phyloP scores from a whole-genome alignment of 2,113 vertebrate genomes.

The Rhadina sibilatrix region DNA sequence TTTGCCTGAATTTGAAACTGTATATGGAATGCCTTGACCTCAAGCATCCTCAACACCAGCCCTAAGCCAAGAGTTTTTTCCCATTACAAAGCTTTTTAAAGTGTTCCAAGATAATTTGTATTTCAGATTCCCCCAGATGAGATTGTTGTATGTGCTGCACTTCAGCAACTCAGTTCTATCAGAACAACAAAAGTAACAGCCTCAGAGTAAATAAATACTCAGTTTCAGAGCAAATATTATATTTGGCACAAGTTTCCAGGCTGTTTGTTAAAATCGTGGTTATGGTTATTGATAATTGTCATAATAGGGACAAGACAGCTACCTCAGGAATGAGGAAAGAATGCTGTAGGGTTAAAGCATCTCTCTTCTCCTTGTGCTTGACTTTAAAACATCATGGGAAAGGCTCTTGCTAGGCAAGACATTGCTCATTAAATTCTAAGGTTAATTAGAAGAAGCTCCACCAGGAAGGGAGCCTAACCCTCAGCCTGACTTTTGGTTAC shows the following conservation, averaged over 20 bases:
- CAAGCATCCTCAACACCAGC: neutral
- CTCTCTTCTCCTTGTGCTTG: neutral
- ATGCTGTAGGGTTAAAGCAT: neutral
- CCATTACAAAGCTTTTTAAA: neutral
- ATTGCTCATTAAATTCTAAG: neutral
- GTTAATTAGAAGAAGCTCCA: neutral
- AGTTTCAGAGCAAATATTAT: neutral
- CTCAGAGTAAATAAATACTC: no score
- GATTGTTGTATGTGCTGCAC: neutral
- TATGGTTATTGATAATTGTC: neutral
- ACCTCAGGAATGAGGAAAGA: neutral
- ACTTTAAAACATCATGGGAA: neutral
- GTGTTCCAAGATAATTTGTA: neutral
- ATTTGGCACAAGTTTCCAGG: neutral
- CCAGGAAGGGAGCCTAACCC: neutral
- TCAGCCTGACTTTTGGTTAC: neutral
- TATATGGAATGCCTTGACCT: neutral
- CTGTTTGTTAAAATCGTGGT: neutral
- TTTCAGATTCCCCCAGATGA: slow-evolving; percentile 16
- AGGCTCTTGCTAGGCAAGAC: neutral
- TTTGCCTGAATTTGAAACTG: slow-evolving; percentile 17
- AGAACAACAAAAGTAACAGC: neutral
- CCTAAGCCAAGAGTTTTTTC: neutral
- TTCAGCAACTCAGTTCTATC: neutral
- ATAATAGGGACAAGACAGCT: neutral